Base-by-base conservation (phyloP, 2,113 vertebrate species). In the Myrmecophaga tridactyla region DNA sequence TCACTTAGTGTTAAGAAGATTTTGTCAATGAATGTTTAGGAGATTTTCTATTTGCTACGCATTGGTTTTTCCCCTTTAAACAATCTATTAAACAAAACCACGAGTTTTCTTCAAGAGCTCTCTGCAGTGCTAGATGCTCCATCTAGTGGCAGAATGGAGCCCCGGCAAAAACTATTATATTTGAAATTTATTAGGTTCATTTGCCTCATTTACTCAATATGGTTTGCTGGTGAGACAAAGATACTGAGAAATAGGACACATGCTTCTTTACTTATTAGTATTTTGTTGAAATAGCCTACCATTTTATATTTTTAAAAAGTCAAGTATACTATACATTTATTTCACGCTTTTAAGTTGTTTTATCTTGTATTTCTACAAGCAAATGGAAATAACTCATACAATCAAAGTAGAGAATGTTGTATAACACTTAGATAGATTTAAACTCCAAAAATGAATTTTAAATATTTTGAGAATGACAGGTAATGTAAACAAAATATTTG, bases 61-160 rank as follows among this genome's bases (percentile, higher is more conserved):
- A 13, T 70, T 77, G 87, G n/a, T 60, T 46, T 82, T 94, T 51
- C 4, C 41, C 21, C 27, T 89, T 96, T 78, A 86, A 94, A 56
- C 17, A 95, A 87, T 41, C 1, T 34, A 18, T 83, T 77, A 9
- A 29, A 41, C 41, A 76, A 29, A 43, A 18, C 10, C n/a, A 27
- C 0, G 9, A 62, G 31, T 89, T 96, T 94, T 51, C 81, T 89
- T 95, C 46, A 65, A 83, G 69, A 58, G 31, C 25, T 89, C 67
- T 92, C 90, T 94, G 53, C 53, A 98, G 97, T 96, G 96, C 67
- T 97, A 94, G 96, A 98, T 98, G 93, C 98, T 97, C 98, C 98
- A 98, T 98, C 98, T 98, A 98, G 98, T 98, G 98, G 98, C 77
- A 77, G 97, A 85, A 96, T 36, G 97, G 93, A 98, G 72, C 51